Conservation (phyloP, 2,888 invertebrate genomes). For the Cantharis lateralis region DNA sequence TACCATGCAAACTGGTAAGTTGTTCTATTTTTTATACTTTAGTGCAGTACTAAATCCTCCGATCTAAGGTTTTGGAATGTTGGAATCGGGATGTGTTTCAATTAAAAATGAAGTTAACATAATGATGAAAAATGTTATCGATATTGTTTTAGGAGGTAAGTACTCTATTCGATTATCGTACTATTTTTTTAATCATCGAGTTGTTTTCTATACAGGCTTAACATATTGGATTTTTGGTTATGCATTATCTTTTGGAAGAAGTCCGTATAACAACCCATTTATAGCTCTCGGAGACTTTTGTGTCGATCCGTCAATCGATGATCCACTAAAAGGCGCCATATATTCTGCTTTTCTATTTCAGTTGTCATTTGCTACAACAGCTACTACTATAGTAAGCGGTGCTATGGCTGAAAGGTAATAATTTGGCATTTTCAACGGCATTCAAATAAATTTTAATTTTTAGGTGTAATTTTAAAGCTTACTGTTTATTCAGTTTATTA, state of each 20-base stretch:
- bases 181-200: neutral
- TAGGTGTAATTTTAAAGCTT: conserved; percentile 89
- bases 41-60: neutral
- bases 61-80: conserved; percentile 83
- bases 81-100: conserved; percentile 92
- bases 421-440: neutral
- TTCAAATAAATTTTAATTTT: conserved; percentile 13
- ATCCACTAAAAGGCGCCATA: conserved; percentile 80
- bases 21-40: neutral
- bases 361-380: conserved; percentile 86
- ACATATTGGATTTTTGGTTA: conserved; percentile 96
- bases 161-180: neutral
- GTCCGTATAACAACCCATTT: conserved; percentile 74
- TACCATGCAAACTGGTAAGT: conserved; percentile 88
- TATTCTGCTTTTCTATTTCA: conserved; percentile 91
- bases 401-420: conserved; percentile 90
- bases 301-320: conserved; percentile 74
- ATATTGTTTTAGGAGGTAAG: conserved; percentile 85
- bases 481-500: conserved; percentile 85
- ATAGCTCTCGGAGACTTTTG: conserved; percentile 85
- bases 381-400: conserved; percentile 91
- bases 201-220: conserved; percentile 59
- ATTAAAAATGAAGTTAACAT: conserved; percentile 95
- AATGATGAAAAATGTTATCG: conserved; percentile 96
- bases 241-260: conserved; percentile 85